Conservation (phyloP, 2,888 invertebrate species). For the Morpho achilles region DNA sequence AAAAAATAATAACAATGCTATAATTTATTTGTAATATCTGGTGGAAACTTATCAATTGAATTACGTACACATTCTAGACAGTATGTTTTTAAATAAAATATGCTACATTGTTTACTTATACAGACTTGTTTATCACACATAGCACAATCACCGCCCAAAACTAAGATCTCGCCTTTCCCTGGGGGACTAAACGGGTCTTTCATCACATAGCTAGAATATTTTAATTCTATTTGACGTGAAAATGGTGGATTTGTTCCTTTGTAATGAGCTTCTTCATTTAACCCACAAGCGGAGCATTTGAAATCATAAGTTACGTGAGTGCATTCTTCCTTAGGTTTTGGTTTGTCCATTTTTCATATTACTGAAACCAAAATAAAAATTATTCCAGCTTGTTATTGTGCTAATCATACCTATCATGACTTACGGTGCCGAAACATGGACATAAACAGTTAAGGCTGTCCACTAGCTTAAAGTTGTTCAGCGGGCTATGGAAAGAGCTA, state of each 20-base stretch:
- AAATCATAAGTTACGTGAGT: constrained; percentile 60
- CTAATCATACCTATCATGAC: too few relatives aligned
- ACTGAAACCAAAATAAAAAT: constrained; percentile 41
- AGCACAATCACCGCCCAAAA: constrained; percentile 87
- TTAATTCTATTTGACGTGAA: constrained; percentile 81
- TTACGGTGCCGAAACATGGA: too few relatives aligned
- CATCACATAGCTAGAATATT: constrained; percentile 88
- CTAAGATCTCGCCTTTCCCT: constrained; percentile 85
- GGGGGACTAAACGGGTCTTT: constrained; percentile 91
- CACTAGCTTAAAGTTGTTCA: too few relatives aligned
- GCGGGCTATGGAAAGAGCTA: too few relatives aligned
- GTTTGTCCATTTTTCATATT: constrained; percentile 53
- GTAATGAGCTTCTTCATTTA: constrained; percentile 86
- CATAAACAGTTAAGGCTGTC: too few relatives aligned
- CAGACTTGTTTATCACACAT: constrained; percentile 85
- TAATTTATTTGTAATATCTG: constrained; percentile 82
- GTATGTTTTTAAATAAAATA: constrained; percentile 87
- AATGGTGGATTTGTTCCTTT: constrained; percentile 88
- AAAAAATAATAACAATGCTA: constrained; percentile 27
- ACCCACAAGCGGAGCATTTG: constrained; percentile 81
- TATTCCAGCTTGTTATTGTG: not conserved
- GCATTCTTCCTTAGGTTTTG: constrained; percentile 32
- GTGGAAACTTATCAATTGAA: constrained; percentile 81
- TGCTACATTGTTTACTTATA: constrained; percentile 85
- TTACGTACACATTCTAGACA: constrained; percentile 85